Evolutionary conservation across 2,113 vertebrate species (phyloP).

Genomic region (Danionella cerebrum): DNA sequence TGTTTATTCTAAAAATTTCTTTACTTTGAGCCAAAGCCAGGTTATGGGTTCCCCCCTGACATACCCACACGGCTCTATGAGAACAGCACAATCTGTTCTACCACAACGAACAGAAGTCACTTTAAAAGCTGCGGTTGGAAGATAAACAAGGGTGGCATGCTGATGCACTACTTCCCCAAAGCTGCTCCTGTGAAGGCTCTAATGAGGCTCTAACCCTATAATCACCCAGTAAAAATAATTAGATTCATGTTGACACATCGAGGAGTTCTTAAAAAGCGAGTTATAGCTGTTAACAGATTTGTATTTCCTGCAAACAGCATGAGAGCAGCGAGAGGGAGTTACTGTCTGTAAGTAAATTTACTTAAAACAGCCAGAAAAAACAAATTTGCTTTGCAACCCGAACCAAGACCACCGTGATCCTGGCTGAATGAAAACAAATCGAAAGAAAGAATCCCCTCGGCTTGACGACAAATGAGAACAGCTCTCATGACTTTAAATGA

Average conservation of each 20-base stretch:
- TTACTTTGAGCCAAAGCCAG: background rate
- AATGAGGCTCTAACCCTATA: background rate
- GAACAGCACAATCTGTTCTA: slow-evolving; percentile 26
- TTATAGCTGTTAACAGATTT: background rate
- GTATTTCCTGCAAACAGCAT: background rate
- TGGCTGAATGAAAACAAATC: slow-evolving; percentile 11
- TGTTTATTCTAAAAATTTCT: too few species aligned
- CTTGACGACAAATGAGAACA: background rate
- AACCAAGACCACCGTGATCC: slow-evolving; percentile 1
- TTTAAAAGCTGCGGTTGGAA: background rate
- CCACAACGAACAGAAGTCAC: background rate
- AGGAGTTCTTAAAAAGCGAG: background rate
- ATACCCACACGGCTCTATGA: background rate
- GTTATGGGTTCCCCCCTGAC: background rate
- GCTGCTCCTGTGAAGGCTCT: background rate
- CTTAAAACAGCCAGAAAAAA: slow-evolving; percentile 17
- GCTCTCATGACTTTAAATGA: background rate
- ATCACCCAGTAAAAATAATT: background rate
- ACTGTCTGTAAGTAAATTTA: background rate
- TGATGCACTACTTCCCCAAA: background rate
- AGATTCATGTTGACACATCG: background rate
- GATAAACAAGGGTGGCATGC: background rate
- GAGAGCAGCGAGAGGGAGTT: slow-evolving; percentile 8
- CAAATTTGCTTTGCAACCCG: slow-evolving; percentile 20
- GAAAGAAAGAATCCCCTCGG: background rate